phyloP scores from a whole-genome alignment of 2,888 invertebrate species.

The Apoda limacodes region DNA sequence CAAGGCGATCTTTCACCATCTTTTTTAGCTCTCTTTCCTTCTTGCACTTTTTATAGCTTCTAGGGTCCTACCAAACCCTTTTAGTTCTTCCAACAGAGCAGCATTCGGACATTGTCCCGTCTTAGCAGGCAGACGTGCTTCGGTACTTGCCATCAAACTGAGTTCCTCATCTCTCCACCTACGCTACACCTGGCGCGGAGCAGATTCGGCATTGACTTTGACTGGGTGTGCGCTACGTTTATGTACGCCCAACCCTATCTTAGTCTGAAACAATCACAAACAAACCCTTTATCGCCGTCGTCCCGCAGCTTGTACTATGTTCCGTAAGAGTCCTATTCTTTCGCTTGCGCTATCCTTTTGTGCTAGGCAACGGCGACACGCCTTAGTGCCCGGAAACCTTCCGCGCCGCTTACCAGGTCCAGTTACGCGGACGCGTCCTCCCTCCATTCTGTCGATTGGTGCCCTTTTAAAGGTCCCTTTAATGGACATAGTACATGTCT shows the following conservation, averaged over 20 bases:
- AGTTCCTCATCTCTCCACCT: conserved; percentile 18
- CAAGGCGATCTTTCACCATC: conserved; percentile 9
- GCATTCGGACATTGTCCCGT: conserved; percentile 9
- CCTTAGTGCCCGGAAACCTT: no score
- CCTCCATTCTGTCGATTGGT: no score
- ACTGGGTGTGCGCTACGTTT: conserved; percentile 13
- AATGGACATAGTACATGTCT: no score
- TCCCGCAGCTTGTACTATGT: no score
- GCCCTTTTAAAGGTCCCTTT: no score
- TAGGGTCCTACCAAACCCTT: conserved; percentile 11
- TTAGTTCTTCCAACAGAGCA: conserved; percentile 9
- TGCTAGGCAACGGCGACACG: no score
- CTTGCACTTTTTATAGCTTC: conserved; percentile 17
- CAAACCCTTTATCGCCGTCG: no score
- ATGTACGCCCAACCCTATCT: conserved; percentile 15
- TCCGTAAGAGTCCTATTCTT: no score
- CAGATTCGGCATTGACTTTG: conserved; percentile 14
- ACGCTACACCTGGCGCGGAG: conserved; percentile 15
- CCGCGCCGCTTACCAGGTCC: no score
- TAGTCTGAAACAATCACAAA: conserved; percentile 9
- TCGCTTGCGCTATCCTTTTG: no score
- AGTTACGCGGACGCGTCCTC: no score
- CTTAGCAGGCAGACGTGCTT: conserved; percentile 13
- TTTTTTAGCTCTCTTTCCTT: conserved; percentile 9
- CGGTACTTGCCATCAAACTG: conserved; percentile 13